Base-by-base conservation (phyloP, 1,140 invertebrate genomes). In the Dinoponera quadriceps region DNA sequence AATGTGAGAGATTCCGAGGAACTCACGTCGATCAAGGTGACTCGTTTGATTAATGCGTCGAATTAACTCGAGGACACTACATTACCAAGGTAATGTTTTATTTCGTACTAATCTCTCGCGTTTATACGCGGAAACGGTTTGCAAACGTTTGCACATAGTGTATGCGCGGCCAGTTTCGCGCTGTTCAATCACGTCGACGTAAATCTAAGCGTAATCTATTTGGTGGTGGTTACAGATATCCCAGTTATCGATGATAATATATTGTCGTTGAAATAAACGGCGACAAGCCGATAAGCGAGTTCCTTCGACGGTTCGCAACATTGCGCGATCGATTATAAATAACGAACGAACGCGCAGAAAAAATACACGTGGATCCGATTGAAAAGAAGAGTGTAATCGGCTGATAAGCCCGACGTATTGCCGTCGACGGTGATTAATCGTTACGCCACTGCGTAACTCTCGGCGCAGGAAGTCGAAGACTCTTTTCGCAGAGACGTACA, bases 181-280 rank as follows among this genome's bases (percentile, higher is more conserved):
- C 51, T 51, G 25, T 57, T 65, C 44, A 65, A 75, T 83, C 71
- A 55, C 72, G 48, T 48, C 69, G 78, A 38, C 57, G 78, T 82
- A 82, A 82, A 83, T 83, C 72, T 75, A 77, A 77, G 49, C 48
- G 72, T 75, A 83, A 83, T 83, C 72, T 60, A 75, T 75, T 83
- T 83, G 33, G 25, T 59, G 20, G 71, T 65, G 71, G 48, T 74
- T 62, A 74, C 75, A 74, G 48, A 49, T 83, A 75, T 65, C 72
- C n/a, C 81, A 25, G 49, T 55, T 83, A 83, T 83, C 72, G 72
- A 83, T 75, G 81, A 75, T 82, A 74, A 82, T 82, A 82, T 82
- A 75, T 75, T 60, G 60, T 33, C 33, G 13, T 7, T 54, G 25
- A 55, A 72, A 72, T 57, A 72, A 72, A 57, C 54, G 69, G 11